Base-by-base conservation (phyloP, 2,888 invertebrate genomes). In the Zygothrica quintamaculata region DNA sequence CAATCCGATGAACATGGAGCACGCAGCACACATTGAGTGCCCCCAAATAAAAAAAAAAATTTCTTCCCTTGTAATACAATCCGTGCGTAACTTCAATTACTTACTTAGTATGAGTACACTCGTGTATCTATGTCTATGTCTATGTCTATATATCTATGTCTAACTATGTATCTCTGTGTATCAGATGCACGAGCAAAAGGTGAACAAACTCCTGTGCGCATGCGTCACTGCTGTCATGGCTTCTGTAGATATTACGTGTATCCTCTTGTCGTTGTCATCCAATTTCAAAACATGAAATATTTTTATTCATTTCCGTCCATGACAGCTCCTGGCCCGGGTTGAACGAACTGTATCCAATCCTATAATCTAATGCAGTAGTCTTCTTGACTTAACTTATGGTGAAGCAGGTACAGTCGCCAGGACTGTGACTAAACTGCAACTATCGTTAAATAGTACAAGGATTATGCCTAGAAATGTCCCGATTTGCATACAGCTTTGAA, bases 21-120 rank as follows among this genome's bases (percentile, higher is more conserved):
- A n/a, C n/a, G 50, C 31, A 62, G 50, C 36, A 47, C 47, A 48
- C 15, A 18, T n/a, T n/a, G n/a, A n/a, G n/a, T n/a, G n/a, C n/a
- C 16, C 31, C 36, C 50, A 37, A 53, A 53, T 22, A n/a, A n/a
- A n/a, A n/a, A n/a, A 6, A 25, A n/a, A 3, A 68, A 56, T 33
- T 9, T 47, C 36, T 53, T 46, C 39, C 29, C 65, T 34, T 82
- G 86, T 86, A 84, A 86, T 60, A 84, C 78, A 86, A 82, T 86
- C 81, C 82, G 78, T 84, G 82, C 86, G 81, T 84, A 80, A 80
- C 81, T 76, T 61, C 70, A 78, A 77, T 80, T 77, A 77, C 77
- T 80, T 77, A 77, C 77, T 80, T 64, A 77, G 77, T 71, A 47
- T 52, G 42, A 33, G 18, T 22, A 22, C 18, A 5, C 43, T 65